Evolutionary conservation across 2,797 vertebrate species (phyloP), one percentile per base, ranked within the genome.

Genomic region (Sylvia borin): DNA sequence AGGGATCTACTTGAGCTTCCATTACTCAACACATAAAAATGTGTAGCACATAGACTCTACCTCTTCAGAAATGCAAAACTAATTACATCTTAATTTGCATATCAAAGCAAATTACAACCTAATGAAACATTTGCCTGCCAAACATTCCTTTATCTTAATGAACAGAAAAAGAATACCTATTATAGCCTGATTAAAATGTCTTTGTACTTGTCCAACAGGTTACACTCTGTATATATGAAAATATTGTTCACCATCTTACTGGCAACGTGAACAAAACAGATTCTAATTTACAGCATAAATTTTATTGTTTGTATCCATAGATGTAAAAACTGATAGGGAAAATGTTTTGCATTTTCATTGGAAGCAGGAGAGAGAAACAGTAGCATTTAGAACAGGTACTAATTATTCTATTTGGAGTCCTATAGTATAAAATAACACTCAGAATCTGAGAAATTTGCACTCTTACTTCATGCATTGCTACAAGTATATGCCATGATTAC

Each of bases 41-140:
- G 96, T 97, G 96, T 95, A 96, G 95, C 79, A 88, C 93, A 95
- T 54, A 92, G 91, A 79, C 85, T 85, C 83, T 90, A 92, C 92
- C 95, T 98, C 97, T 97, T 96, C 95, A 97, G 96, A 98, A 97
- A 98, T 98, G 96, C 97, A 95, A 95, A 96, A 96, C 95, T 98
- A 98, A 98, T 98, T 98, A 97, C 95, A 90, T 89, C 85, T 91
- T 97, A 92, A 98, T 98, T 98, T 98, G 97, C 98, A 98, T 97
- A 96, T 98, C 96, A 98, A 98, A 98, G 97, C 92, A 97, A 97
- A 97, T 98, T 98, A 97, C 94, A 97, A 95, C 88, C 95, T 98
- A 98, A 98, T 98, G 97, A 97, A 97, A 96, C 93, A 95, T 96
- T 97, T 97, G 85, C 87, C 94, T 97, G 97, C 96, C 96, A 98